Evolutionary conservation across 2,113 vertebrate species (phyloP), one percentile per base, ranked within the genome.

Genomic region (Apus apus): DNA sequence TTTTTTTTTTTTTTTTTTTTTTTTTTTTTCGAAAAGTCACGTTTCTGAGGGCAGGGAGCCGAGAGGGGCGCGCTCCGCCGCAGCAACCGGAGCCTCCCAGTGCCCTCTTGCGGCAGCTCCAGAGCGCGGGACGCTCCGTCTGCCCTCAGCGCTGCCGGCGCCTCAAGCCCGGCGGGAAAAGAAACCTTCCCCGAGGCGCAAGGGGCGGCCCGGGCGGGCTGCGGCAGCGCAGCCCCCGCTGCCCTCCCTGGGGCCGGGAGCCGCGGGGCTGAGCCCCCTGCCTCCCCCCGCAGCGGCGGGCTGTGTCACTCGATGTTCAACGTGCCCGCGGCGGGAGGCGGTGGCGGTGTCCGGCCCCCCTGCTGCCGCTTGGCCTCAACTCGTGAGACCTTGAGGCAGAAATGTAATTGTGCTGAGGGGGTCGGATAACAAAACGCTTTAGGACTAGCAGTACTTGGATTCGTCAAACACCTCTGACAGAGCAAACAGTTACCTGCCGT

Each of bases 261-360:
- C 46, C 46, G 46, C 5, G 5, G 30, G 65, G 8, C 26, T 19
- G 32, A 26, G 50, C 21, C 29, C 32, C 16, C 65, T 3, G 20
- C 5, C 11, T 23, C 5, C 11, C 8, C 11, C 2, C 8, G 0
- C 11, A 4, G 15, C 0, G 2, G 26, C 11, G 18, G 11, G 14
- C 8, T 32, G 61, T 46, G 54, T 16, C 7, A 4, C 13, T 23
- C 25, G 0, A 0, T 5, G 6, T 14, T 29, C 9, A 46, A 45
- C 5, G 2, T 25, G 34, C 3, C 40, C 5, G 7, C 16, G 71
- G 9, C 26, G 36, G 38, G 11, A 54, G 29, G 50, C 2, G 13
- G 19, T 27, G 9, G 20, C 21, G 62, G 32, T 29, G 3, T 32
- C 45, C 11, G 8, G 34, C 29, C 12, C 17, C 34, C 0, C 0